These are phyloP conservation scores for Manacus vitellinus DNA, from an alignment of 2,113 vertebrate genomes.

Conservation along the genomic window DNA sequence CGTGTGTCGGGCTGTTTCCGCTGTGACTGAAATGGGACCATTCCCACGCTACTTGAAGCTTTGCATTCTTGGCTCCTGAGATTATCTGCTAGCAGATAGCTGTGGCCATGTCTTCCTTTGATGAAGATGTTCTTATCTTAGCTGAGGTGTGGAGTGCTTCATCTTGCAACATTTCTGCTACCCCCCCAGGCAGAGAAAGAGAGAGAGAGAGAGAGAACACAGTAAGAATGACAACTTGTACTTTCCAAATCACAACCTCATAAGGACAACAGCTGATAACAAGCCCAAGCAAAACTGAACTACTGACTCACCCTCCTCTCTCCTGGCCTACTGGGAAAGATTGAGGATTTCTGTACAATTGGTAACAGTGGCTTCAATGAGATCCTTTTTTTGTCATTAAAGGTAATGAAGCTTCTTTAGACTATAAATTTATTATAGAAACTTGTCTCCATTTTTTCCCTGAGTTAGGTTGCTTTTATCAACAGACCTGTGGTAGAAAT, in stretches of 20 bases:
- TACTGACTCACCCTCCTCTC: constrained; percentile 30
- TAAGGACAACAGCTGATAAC: constrained; percentile 51
- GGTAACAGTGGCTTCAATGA: neutral
- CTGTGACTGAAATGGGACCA: neutral
- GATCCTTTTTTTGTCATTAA: neutral
- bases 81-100: neutral
- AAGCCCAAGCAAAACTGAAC: constrained; percentile 52
- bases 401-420: neutral
- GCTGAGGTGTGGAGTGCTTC: neutral
- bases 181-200: neutral
- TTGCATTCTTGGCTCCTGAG: neutral
- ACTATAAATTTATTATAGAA: neutral
- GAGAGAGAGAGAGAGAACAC: neutral
- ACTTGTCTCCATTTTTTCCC: neutral
- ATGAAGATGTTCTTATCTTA: constrained; percentile 38
- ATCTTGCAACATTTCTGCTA: constrained; percentile 49
- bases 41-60: constrained; percentile 17
- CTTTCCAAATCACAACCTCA: constrained; percentile 53
- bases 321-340: neutral
- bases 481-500: neutral
- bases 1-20: fast-evolving
- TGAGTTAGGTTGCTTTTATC: neutral
- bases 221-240: constrained; percentile 15
- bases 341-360: neutral
- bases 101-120: neutral